phyloP scores from a whole-genome alignment of 2,113 vertebrate species.

The Polyodon spathula region DNA sequence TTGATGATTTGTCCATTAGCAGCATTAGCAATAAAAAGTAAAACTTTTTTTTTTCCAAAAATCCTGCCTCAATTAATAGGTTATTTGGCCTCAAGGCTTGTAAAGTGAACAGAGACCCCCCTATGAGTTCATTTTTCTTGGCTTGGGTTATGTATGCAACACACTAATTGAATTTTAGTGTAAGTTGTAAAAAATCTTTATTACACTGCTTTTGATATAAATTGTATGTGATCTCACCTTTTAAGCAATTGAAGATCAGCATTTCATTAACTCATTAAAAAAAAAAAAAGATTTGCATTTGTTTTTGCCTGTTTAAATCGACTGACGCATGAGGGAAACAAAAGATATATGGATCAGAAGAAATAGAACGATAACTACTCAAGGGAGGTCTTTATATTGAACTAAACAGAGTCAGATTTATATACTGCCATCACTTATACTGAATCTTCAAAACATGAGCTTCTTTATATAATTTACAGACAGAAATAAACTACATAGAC shows the following conservation, averaged over 20 bases:
- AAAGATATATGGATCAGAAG: no score
- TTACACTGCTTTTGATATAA: conserved; percentile 61
- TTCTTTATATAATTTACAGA: no score
- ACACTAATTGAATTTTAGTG: conserved; percentile 69
- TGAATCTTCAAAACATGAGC: no score
- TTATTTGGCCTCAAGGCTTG: conserved; percentile 58
- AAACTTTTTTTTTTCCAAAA: no score
- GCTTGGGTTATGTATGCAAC: conserved; percentile 65
- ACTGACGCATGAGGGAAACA: conserved; percentile 15
- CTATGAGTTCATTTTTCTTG: conserved; percentile 65
- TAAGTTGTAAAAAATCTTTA: conserved; percentile 68
- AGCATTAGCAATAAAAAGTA: no score
- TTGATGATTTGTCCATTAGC: no score
- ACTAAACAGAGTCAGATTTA: no score
- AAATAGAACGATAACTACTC: no score
- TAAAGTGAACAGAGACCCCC: conserved; percentile 49
- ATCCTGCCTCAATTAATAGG: conserved; percentile 56
- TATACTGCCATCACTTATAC: no score
- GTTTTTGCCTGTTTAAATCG: conserved; percentile 36
- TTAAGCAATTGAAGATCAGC: conserved; percentile 61
- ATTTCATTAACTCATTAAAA: conserved; percentile 43
- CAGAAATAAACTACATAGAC: no score
- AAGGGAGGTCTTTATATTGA: no score
- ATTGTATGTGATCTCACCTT: conserved; percentile 60
- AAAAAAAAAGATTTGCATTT: conserved; percentile 42